Conservation (phyloP, 2,113 vertebrate species). For the Ctenodactylus gundi region DNA sequence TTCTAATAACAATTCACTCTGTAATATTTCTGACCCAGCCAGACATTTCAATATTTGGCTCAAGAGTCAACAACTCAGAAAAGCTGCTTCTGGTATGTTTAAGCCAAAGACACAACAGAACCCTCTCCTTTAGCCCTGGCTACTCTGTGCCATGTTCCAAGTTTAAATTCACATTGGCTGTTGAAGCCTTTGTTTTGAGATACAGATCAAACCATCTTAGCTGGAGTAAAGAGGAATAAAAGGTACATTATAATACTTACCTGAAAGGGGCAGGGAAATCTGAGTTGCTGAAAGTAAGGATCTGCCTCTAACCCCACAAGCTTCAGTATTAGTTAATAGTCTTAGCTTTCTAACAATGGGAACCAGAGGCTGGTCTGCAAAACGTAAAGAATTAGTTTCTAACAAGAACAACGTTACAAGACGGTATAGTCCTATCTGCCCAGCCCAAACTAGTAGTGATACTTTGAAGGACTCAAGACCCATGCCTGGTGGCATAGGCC, state of each 20-base stretch:
- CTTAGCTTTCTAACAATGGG: not conserved
- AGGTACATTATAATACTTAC: not conserved
- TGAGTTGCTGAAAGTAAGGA: not conserved
- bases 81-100: too few species aligned
- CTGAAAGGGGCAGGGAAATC: not conserved
- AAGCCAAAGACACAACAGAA: too few species aligned
- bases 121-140: too few species aligned
- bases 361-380: not conserved
- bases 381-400: not conserved
- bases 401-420: not conserved
- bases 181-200: not conserved
- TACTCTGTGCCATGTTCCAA: too few species aligned
- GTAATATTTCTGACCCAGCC: too few species aligned
- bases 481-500: too few species aligned
- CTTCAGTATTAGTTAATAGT: not conserved
- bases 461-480: not conserved
- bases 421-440: not conserved
- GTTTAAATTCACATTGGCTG: not conserved
- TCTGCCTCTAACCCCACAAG: not conserved
- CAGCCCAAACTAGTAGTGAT: not conserved
- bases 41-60: too few species aligned
- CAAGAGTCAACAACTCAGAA: too few species aligned
- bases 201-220: not conserved
- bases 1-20: too few species aligned
- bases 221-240: not conserved